These are phyloP conservation scores for Orthonyx spaldingii DNA, from an alignment of 2,113 vertebrate genomes.

Conservation along the genomic window DNA sequence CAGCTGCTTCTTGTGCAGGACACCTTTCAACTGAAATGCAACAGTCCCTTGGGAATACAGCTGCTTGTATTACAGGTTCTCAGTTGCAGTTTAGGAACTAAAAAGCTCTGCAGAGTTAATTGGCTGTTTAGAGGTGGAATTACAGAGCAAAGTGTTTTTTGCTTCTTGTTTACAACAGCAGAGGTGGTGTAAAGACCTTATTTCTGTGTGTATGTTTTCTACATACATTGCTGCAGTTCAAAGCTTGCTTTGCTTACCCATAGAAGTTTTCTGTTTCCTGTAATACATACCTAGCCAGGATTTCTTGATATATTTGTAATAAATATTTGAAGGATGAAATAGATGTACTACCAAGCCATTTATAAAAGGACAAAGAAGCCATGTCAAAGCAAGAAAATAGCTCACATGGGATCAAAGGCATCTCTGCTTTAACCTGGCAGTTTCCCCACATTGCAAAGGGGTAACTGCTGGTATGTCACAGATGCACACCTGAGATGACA, in stretches of 20 bases:
- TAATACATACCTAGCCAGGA: background rate
- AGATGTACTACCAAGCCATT: slow-evolving; percentile 54
- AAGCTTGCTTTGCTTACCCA: slow-evolving; percentile 16
- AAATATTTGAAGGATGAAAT: slow-evolving; percentile 67
- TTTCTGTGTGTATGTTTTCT: background rate
- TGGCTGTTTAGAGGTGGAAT: background rate
- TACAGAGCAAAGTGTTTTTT: background rate
- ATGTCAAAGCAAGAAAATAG: slow-evolving; percentile 40
- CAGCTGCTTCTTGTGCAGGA: background rate
- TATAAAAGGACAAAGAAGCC: slow-evolving; percentile 59
- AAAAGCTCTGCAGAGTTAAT: background rate
- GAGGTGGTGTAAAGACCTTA: background rate
- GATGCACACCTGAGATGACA: slow-evolving; percentile 30
- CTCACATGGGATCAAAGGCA: slow-evolving; percentile 42
- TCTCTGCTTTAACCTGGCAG: slow-evolving; percentile 51
- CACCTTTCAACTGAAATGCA: background rate
- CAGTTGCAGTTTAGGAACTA: background rate
- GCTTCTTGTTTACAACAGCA: background rate
- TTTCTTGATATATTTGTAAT: slow-evolving; percentile 59
- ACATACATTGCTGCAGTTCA: slow-evolving; percentile 30
- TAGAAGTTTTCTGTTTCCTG: slow-evolving; percentile 23
- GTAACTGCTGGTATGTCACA: background rate
- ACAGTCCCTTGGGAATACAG: background rate
- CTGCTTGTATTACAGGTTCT: background rate
- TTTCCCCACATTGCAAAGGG: background rate